Percentiles rank a stretch among this genome's conserved stretches.
phyloP scores from a whole-genome alignment of 2,797 vertebrate species.

The Sphenopsis melanotis region DNA sequence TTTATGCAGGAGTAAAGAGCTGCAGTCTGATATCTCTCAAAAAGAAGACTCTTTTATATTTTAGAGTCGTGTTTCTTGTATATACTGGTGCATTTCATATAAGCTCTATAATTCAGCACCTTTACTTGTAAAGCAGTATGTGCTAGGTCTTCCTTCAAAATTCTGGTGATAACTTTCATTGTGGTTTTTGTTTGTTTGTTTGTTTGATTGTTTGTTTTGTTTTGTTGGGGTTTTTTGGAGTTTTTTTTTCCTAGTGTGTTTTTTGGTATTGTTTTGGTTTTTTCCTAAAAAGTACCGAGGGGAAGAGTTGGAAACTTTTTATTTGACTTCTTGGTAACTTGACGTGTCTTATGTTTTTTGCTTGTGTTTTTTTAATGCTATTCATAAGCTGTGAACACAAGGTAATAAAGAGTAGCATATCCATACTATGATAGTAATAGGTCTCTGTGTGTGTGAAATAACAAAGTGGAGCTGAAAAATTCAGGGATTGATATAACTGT shows the following conservation, averaged over 20 bases:
- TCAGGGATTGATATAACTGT: not conserved
- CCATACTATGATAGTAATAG: not conserved
- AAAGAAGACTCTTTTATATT: not conserved
- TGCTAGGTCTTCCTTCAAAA: not conserved
- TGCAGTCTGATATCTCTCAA: not conserved
- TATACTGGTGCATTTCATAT: fast-evolving
- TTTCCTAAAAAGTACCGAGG: not conserved
- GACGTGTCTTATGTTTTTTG: not conserved
- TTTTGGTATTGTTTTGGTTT: not conserved
- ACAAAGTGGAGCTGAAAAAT: not conserved
- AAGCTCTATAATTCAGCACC: not conserved
- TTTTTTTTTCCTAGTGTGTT: too few species aligned
- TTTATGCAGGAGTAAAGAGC: not conserved
- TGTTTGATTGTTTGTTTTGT: too few species aligned
- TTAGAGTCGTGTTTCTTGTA: not conserved
- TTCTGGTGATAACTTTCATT: not conserved
- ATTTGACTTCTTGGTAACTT: not conserved
- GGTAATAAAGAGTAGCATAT: not conserved
- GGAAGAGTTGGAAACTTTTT: not conserved
- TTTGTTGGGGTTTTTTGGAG: not conserved
- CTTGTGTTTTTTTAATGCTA: not conserved
- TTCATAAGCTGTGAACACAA: not conserved
- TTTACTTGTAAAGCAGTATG: not conserved
- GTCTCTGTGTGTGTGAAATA: not conserved
- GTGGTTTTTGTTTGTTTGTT: too few species aligned